Evolutionary conservation across 2,797 vertebrate species (phyloP).

Genomic region (Dermochelys coriacea): DNA sequence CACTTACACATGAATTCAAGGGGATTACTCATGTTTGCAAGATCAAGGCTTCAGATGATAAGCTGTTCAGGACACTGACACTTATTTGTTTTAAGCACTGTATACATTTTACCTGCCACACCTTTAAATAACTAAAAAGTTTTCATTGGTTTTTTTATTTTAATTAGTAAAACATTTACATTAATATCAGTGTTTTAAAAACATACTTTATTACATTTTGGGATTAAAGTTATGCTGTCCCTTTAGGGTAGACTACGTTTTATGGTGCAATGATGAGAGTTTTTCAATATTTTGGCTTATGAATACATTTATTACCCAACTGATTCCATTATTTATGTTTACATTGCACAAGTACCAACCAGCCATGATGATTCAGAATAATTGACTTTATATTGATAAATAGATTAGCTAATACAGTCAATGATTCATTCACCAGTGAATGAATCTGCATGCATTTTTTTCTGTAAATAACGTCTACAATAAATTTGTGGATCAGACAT

Average conservation of each 20-base stretch:
- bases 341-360: slow-evolving; percentile 58
- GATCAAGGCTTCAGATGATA: neutral
- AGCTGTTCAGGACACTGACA: neutral
- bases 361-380: slow-evolving; percentile 68
- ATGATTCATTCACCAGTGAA: slow-evolving; percentile 67
- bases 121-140: neutral
- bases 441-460: slow-evolving; percentile 68
- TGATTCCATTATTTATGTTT: slow-evolving; percentile 68
- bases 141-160: neutral
- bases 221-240: neutral
- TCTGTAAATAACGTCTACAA: slow-evolving; percentile 68
- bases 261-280: neutral
- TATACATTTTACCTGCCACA: neutral
- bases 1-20: neutral
- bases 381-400: slow-evolving; percentile 73
- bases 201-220: neutral
- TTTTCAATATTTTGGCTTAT: slow-evolving; percentile 24
- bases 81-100: neutral
- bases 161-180: neutral
- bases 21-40: rapidly evolving
- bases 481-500: slow-evolving; percentile 46
- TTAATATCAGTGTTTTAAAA: neutral
- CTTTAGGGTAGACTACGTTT: neutral
- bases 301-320: slow-evolving; percentile 56
- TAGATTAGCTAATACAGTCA: slow-evolving; percentile 62